Base-by-base conservation (phyloP, 2,888 invertebrate species). In the Theretra japonica region DNA sequence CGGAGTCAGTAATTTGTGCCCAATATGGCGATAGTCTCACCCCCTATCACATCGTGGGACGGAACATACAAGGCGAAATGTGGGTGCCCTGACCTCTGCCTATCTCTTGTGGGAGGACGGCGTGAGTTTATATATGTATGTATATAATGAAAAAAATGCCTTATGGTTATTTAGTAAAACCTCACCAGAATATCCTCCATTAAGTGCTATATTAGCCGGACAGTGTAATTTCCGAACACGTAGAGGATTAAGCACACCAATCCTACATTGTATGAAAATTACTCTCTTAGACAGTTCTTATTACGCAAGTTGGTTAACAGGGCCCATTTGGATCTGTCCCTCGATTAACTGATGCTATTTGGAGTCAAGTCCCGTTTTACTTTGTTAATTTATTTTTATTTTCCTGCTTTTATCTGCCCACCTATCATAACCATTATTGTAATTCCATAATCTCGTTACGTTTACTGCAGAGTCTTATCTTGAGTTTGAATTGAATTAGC, bases 351-450 rank as follows among this genome's bases (percentile, higher is more conserved):
- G 69, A 70, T 70, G 41, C 56, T 58, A 69, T 71, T 53, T n/a
- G 15, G 53, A 62, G 33, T 60, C 53, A 65, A 53, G 70, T 74
- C 74, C 71, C 74, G 78, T 78, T 77, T 72, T 69, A 71, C 71
- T 71, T 57, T 75, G 74, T 76, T 80, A 77, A 79, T 77, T 70
- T 68, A 71, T 75, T 73, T 73, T 72, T 77, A 78, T 78, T 78
- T 77, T 74, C 71, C 76, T 69, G 58, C 59, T 73, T 76, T 68
- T 80, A 79, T 79, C 77, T 75, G 53, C 73, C 70, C 70, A 76
- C 79, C 77, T 74, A 76, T 77, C 79, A 79, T 74, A 75, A 73
- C 75, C 76, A 70, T 73, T 74, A 75, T 78, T 74, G 65, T 68
- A 72, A 80, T 75, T 73, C 72, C 72, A 80, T 77, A 73, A 72